Evolutionary conservation across 2,797 vertebrate species (phyloP).

Genomic region (Argentina silus): DNA sequence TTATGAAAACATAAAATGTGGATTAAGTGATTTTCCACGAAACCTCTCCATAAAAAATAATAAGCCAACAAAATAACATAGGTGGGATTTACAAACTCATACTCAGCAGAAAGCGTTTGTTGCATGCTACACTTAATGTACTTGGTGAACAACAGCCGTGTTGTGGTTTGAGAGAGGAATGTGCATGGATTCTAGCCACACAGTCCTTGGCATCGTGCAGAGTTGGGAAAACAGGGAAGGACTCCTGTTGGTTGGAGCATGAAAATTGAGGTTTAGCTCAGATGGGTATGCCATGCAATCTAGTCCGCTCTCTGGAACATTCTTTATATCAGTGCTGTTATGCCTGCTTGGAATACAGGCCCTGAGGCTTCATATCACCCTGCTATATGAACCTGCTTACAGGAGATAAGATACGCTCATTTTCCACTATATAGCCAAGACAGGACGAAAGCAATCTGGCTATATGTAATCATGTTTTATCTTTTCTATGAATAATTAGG

Average conservation of each 20-base stretch:
- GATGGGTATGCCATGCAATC: not conserved
- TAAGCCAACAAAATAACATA: not conserved
- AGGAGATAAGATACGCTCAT: not conserved
- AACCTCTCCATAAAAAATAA: not conserved
- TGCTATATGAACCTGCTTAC: not conserved
- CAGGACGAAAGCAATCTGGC: not conserved
- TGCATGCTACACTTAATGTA: not conserved
- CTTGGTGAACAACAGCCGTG: not conserved
- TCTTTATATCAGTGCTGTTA: not conserved
- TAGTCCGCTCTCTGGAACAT: not conserved
- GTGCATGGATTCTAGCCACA: not conserved
- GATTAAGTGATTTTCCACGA: not conserved
- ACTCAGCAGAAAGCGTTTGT: not conserved
- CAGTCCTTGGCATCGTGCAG: not conserved
- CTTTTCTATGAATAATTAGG: not conserved
- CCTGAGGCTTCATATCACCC: not conserved
- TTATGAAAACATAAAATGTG: constrained; percentile 56
- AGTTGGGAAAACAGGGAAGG: not conserved
- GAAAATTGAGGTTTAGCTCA: not conserved
- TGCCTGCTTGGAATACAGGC: not conserved
- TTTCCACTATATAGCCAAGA: not conserved
- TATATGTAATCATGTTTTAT: not conserved
- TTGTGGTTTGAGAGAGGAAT: not conserved
- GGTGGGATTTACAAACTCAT: not conserved
- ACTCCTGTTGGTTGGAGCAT: not conserved